Percentiles rank a stretch among this genome's conserved stretches.
Evolutionary conservation across 2,113 vertebrate species (phyloP).

Genomic region (Hyla sarda): DNA sequence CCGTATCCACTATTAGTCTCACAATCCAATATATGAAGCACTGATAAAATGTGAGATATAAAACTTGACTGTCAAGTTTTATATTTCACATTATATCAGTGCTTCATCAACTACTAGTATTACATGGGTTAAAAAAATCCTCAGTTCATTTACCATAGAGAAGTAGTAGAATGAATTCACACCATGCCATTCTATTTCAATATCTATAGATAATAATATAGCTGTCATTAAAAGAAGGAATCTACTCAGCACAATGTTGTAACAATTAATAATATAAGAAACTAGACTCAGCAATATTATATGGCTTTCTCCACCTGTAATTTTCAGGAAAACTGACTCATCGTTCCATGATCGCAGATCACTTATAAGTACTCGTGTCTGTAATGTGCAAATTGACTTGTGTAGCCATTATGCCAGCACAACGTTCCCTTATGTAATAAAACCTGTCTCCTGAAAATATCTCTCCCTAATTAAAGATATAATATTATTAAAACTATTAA

Average conservation of each 20-base stretch:
- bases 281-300: constrained; percentile 80
- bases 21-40: too few species aligned
- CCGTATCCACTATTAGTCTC: too few species aligned
- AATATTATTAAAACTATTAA: constrained; percentile 65
- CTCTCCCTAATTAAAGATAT: constrained; percentile 67
- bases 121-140: too few species aligned
- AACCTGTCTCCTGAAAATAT: constrained; percentile 60
- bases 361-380: constrained; percentile 38
- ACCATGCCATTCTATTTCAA: not conserved
- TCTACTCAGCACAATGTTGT: constrained; percentile 64
- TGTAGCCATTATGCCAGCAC: constrained; percentile 64
- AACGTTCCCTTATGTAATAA: constrained; percentile 57
- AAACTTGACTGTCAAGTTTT: too few species aligned
- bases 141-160: too few species aligned
- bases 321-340: constrained; percentile 71
- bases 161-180: too few species aligned
- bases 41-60: too few species aligned
- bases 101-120: too few species aligned
- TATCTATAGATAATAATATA: constrained; percentile 56
- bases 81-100: too few species aligned
- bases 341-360: constrained; percentile 61
- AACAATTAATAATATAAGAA: constrained; percentile 72
- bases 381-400: constrained; percentile 62
- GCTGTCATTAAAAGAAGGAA: constrained; percentile 68
- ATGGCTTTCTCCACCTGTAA: constrained; percentile 73